Conservation (phyloP, 2,888 invertebrate species). For the Neelides folsomi region DNA sequence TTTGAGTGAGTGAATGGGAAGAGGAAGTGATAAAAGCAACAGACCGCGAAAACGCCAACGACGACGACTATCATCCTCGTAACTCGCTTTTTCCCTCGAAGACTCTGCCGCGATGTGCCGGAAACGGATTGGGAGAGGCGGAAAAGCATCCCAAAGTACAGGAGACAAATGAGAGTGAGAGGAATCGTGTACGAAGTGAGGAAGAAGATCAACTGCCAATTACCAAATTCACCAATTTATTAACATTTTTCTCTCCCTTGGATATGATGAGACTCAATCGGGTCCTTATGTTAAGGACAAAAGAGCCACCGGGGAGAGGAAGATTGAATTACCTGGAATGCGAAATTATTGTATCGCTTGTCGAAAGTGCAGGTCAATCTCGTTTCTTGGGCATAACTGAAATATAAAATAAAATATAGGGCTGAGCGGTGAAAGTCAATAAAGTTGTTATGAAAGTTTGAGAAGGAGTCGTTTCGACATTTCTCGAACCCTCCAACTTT, state of each 20-base stretch:
- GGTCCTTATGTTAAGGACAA: too few relatives aligned
- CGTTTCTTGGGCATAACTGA: constrained; percentile 42
- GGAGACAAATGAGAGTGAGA: constrained; percentile 65
- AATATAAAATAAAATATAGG: constrained; percentile 4
- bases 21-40: constrained; percentile 35
- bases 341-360: constrained; percentile 36
- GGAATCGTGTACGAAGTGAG: constrained; percentile 78
- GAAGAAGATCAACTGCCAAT: constrained; percentile 63
- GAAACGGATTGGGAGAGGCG: constrained; percentile 68
- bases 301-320: too few relatives aligned
- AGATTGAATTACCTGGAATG: constrained; percentile 9
- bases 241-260: too few relatives aligned
- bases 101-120: constrained; percentile 68
- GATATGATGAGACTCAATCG: too few relatives aligned
- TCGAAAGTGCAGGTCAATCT: constrained; percentile 57
- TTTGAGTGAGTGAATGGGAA: too few relatives aligned
- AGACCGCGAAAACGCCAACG: constrained; percentile 69
- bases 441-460: too few relatives aligned
- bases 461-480: too few relatives aligned
- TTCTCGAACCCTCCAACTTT: too few relatives aligned
- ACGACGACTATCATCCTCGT: constrained; percentile 85
- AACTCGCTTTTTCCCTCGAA: constrained; percentile 72
- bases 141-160: constrained; percentile 80
- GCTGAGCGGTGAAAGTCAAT: too few relatives aligned
- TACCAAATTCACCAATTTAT: constrained; percentile 39